A percentile compares a stretch with the other conserved stretches of the same genome.
Conservation (phyloP, 1,140 invertebrate species). For the Drosophila albomicans region DNA sequence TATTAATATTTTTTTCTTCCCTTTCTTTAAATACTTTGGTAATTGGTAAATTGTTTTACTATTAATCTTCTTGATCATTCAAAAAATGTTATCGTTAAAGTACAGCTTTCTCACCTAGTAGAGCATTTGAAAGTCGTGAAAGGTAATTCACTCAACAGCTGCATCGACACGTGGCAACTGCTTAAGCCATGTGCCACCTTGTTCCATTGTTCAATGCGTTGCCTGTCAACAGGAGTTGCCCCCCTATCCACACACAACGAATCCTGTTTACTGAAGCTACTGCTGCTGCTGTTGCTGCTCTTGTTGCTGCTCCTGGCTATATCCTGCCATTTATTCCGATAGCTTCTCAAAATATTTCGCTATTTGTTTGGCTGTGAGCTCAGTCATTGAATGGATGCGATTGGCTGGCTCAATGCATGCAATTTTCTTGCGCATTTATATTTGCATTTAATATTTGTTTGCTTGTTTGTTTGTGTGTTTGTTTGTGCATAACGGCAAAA, state of each 20-base stretch:
- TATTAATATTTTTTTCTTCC: too few species aligned
- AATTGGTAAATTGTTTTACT: too few species aligned
- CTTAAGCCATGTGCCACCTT: slow-evolving; percentile 1
- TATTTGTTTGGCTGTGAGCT: slow-evolving; percentile 48
- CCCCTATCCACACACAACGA: not conserved
- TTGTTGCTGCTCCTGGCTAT: slow-evolving; percentile 6
- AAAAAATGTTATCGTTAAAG: too few species aligned
- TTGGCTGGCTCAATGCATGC: slow-evolving; percentile 52
- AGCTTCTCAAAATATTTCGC: slow-evolving; percentile 49
- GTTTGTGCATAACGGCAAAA: slow-evolving; percentile 56
- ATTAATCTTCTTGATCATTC: too few species aligned
- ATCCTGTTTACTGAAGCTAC: too few species aligned
- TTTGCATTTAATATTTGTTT: slow-evolving; percentile 83
- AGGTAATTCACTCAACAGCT: too few species aligned
- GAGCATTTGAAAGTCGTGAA: not conserved
- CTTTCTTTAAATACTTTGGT: too few species aligned
- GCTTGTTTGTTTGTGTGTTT: slow-evolving; percentile 61
- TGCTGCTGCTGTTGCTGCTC: not conserved
- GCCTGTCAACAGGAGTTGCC: not conserved
- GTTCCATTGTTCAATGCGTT: slow-evolving; percentile 8
- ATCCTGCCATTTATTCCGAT: slow-evolving; percentile 48
- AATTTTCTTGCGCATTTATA: slow-evolving; percentile 69
- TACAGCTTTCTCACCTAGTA: not conserved
- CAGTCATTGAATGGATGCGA: slow-evolving; percentile 36
- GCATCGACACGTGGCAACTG: slow-evolving; percentile 10